Percentiles rank a stretch among this genome's conserved stretches.
phyloP scores from a whole-genome alignment of 2,113 vertebrate genomes.

The Platysteira castanea region DNA sequence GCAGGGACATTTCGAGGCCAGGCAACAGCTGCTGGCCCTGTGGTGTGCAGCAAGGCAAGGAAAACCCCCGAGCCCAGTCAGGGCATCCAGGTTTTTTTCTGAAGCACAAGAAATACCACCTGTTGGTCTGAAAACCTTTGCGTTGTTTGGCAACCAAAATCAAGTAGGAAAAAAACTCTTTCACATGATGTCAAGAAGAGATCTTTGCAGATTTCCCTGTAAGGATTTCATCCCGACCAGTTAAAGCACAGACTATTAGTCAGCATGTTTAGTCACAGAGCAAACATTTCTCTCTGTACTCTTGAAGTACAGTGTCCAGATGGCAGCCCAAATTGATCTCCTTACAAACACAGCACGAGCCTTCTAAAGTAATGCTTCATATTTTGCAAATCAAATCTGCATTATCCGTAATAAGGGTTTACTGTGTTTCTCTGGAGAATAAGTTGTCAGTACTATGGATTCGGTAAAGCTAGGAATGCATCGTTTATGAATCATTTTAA shows the following conservation, averaged over 20 bases:
- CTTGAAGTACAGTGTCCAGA: conserved; percentile 45
- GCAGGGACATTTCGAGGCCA: fast-evolving
- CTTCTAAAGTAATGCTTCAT: neutral
- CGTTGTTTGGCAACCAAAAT: neutral
- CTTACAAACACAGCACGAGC: neutral
- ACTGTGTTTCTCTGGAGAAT: neutral
- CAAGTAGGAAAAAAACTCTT: neutral
- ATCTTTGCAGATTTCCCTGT: neutral
- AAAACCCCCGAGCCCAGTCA: fast-evolving
- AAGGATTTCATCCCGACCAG: neutral
- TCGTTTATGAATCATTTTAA: conserved; percentile 1
- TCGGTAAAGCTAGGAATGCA: neutral
- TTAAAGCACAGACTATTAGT: neutral
- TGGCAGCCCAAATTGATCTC: neutral
- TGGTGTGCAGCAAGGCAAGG: fast-evolving
- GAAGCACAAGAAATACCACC: neutral
- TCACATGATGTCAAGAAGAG: neutral
- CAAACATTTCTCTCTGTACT: conserved; percentile 19
- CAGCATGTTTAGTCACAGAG: conserved; percentile 18
- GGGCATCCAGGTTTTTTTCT: neutral
- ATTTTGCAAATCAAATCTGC: neutral
- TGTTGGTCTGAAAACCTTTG: neutral
- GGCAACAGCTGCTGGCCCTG: neutral
- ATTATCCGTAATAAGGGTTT: neutral
- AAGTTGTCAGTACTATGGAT: neutral